phyloP scores from a whole-genome alignment of 53 echinoderm and acorn worm species.

The Echinometra lucunter region DNA sequence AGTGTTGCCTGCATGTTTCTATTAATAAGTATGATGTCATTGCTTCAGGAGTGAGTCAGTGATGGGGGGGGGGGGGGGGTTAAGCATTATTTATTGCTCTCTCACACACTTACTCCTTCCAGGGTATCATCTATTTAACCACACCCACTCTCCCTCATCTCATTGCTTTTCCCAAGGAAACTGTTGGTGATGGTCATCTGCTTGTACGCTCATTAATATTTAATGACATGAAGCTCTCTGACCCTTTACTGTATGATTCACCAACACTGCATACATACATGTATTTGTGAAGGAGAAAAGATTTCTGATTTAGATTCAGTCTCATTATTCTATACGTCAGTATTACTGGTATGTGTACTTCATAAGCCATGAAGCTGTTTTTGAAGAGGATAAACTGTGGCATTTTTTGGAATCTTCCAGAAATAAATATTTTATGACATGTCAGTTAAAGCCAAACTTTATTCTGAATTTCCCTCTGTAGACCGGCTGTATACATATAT shows the following conservation, averaged over 20 bases:
- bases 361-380: too few relatives aligned
- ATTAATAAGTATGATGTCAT: slow-evolving; percentile 13
- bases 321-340: too few relatives aligned
- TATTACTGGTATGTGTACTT: too few relatives aligned
- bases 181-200: slow-evolving; percentile 3
- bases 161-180: neutral
- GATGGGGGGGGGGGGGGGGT: neutral
- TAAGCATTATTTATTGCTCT: neutral
- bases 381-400: too few relatives aligned
- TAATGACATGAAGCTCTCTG: neutral
- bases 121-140: neutral
- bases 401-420: too few relatives aligned
- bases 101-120: neutral
- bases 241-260: neutral
- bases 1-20: neutral
- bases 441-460: too few relatives aligned
- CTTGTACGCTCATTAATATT: slow-evolving; percentile 11
- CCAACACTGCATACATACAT: neutral
- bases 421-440: too few relatives aligned
- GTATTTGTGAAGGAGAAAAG: neutral
- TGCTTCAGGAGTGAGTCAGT: neutral
- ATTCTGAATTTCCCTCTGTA: too few relatives aligned
- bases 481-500: too few relatives aligned
- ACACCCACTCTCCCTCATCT: neutral
- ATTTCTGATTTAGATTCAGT: neutral